Evolutionary conservation across 1,140 invertebrate genomes (phyloP), one percentile per base, ranked within the genome.

Genomic region (Muscidifurax raptorellus): DNA sequence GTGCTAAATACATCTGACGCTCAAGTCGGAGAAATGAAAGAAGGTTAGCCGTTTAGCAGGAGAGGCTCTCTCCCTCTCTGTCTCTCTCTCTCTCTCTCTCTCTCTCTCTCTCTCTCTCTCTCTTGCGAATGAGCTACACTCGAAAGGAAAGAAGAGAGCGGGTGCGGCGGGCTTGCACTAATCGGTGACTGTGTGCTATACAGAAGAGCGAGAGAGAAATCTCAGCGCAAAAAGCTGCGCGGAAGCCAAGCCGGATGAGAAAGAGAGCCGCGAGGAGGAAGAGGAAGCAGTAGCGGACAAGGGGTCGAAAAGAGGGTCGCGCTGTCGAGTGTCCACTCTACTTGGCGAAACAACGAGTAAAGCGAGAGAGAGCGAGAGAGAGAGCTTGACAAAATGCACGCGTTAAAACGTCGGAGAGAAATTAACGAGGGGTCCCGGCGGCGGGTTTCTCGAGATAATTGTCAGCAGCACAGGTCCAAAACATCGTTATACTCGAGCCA

Each of bases 321-420:
- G 28, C 40, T 22, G 47, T 66, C 18, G 77, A 88, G 84, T 87
- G 87, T 81, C 86, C 85, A 83, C 82, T 89, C 40, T 69, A 69
- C 79, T 80, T 86, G 18, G 86, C 72, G 85, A 87, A 85, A 88
- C 88, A 87, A 89, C 85, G 85, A 59, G 22, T 59, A 59, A 22
- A 59, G n/a, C 15, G 52, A 59, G 52, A 59, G 6, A 22, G 52
- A 59, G 52, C n/a, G 22, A 59, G 52, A 59, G 52, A n/a, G 18
- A n/a, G 52, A 89, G 86, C 83, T 87, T 86, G 85, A 83, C 86
- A 82, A 80, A 86, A 88, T 80, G 85, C 86, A 87, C 83, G 86
- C 83, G 84, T 85, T 77, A 88, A 88, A 87, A 86, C 82, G 85
- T 83, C 80, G 76, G 72, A 47, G 85, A 83, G 82, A 88, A 88